Base-by-base conservation (phyloP, 1,140 invertebrate genomes). In the Callitettix versicolor region DNA sequence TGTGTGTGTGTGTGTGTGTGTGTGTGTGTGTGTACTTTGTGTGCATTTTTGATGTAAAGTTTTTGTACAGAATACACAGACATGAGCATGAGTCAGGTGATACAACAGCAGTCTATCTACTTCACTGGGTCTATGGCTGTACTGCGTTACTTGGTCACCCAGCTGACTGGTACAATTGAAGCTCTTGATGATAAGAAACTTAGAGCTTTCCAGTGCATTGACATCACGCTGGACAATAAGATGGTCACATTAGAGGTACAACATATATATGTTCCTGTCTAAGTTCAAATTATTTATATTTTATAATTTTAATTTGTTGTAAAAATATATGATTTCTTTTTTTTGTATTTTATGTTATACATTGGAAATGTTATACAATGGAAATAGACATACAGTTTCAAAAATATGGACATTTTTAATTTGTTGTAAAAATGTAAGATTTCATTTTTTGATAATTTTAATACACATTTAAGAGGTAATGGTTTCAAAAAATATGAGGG, bases 71-170 rank as follows among this genome's bases (percentile, higher is more conserved):
- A 95, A 68, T 99, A 99, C 70, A 98, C 94, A 2, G 93, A 98
- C 64, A 83, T 98, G 76, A 87, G 82, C 22, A 91, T 91, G 75
- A 94, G 89, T 58, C 86, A 87, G 60, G 87, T 99, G 22, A 84
- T 86, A 41, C 95, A 98, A 71, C 77, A 91, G 30, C 84, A 93
- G 67, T 93, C 89, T 55, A 76, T 98, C 24, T 81, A 86, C 33
- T 98, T 91, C 73, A 79, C 78, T 9, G 91, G 92, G 3, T 84
- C 84, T 0, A 65, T 86, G 56, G 71, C 79, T 7, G 75, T 91
- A 14, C 73, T 99, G n/a, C 80, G 87, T 26, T 85, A 92, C 68
- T 76, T 95, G 55, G 68, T 96, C 1, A 76, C 79, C 46, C 88
- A 93, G 60, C 77, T 98, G 43, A 84, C 90, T 24, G 88, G 88